Base-by-base conservation (phyloP, 2,888 invertebrate genomes). In the Crossocerus cetratus region DNA sequence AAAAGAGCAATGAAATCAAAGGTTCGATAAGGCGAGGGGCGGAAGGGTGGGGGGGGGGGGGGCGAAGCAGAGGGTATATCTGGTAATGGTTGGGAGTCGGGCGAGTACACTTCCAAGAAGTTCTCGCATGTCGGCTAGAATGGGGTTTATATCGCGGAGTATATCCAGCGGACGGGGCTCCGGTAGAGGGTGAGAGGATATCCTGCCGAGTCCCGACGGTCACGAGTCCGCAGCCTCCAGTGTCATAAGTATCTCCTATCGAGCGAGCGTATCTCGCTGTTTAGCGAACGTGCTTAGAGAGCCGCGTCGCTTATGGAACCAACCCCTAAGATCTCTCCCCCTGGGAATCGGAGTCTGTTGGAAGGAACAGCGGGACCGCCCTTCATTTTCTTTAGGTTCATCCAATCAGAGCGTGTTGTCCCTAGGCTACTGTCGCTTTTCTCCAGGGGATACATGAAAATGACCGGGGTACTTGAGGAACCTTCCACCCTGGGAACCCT, bases 251-350 rank as follows among this genome's bases (percentile, higher is more conserved):
- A 84, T 84, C 82, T 83, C 68, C 80, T 84, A 84, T 84, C 84
- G 80, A 67, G 73, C 62, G 78, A 83, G 78, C 80, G 83, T 83
- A 84, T 84, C 84, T 82, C 69, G 74, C 84, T 84, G 83, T 85
- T 86, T 86, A 85, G 86, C 82, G 82, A 81, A 83, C 84, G 84
- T 85, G 85, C 83, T 84, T 83, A 81, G 84, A 83, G 81, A 76
- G 77, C 74, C 77, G 74, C 83, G 69, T 72, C 68, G 80, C 76
- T 63, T 65, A 62, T 61, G n/a, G 43, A 70, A 55, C 71, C 16
- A 55, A 59, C 56, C 54, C 49, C 65, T 49, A 42, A 56, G 70
- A 76, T n/a, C 5, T 69, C 68, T 66, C 66, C 80, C 65, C 67
- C 21, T 18, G 71, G 56, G 69, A 69, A 49, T 49, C 72, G 61